These are phyloP conservation scores for Drosophila greeni DNA, from an alignment of 2,888 invertebrate genomes.

Conservation along the genomic window DNA sequence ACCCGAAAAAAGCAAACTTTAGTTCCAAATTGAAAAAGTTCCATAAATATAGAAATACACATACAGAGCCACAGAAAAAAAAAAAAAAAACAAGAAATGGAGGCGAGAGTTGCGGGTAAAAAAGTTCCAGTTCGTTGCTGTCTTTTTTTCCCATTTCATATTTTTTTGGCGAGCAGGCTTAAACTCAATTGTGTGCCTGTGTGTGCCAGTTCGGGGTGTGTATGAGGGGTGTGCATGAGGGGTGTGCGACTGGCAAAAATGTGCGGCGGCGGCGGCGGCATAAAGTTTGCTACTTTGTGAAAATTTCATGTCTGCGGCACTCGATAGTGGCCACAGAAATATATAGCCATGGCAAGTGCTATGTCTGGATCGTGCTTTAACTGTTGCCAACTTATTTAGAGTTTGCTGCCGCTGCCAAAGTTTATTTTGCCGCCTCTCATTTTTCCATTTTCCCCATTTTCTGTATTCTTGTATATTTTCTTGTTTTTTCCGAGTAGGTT, in stretches of 20 bases:
- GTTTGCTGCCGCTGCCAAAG: slow-evolving; percentile 41
- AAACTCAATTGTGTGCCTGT: slow-evolving; percentile 55
- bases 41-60: slow-evolving; percentile 70
- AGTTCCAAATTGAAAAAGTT: slow-evolving; percentile 73
- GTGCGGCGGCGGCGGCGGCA: slow-evolving; percentile 56
- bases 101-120: slow-evolving; percentile 44
- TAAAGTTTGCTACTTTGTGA: slow-evolving; percentile 70
- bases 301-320: slow-evolving; percentile 71
- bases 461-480: slow-evolving; percentile 15
- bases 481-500: slow-evolving; percentile 20
- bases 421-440: slow-evolving; percentile 28
- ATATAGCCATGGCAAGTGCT: slow-evolving; percentile 35
- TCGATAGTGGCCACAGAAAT: slow-evolving; percentile 68
- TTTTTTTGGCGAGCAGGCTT: slow-evolving; percentile 54
- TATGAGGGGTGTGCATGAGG: slow-evolving; percentile 5
- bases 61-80: slow-evolving; percentile 15
- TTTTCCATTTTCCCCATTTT: slow-evolving; percentile 21
- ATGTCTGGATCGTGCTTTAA: slow-evolving; percentile 53
- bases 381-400: slow-evolving; percentile 57
- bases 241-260: slow-evolving; percentile 33
- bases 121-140: slow-evolving; percentile 56
- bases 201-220: slow-evolving; percentile 11
- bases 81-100: no score
- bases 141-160: slow-evolving; percentile 37
- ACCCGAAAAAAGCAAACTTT: slow-evolving; percentile 65